A percentile compares a stretch with the other conserved stretches of the same genome.
These are phyloP conservation scores for Tinamus guttatus DNA, from an alignment of 2,113 vertebrate species.

Conservation along the genomic window DNA sequence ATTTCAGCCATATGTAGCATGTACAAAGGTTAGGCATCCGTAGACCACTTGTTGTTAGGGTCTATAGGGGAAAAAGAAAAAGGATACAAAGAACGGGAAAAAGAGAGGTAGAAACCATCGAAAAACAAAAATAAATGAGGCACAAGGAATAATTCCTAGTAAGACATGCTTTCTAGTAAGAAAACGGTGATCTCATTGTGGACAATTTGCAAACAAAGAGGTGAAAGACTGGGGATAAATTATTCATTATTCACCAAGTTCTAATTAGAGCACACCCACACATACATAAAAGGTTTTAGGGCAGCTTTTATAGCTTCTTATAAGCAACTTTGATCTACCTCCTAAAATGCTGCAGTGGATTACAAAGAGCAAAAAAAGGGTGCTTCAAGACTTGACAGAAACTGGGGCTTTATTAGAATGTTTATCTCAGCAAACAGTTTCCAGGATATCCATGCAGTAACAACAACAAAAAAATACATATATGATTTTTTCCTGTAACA, in stretches of 20 bases:
- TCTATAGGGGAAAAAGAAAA: neutral
- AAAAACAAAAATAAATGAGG: neutral
- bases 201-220: neutral
- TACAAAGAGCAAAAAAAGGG: neutral
- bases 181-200: neutral
- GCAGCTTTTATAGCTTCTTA: neutral
- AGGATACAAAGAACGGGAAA: neutral
- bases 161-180: neutral
- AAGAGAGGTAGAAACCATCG: neutral
- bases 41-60: accelerated
- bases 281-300: neutral
- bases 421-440: neutral
- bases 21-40: neutral
- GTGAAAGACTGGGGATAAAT: neutral
- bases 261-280: slow-evolving; percentile 1
- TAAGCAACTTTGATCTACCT: neutral
- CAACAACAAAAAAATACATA: neutral
- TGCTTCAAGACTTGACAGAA: neutral
- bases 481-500: accelerated
- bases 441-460: neutral
- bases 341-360: neutral
- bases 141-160: neutral
- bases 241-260: neutral
- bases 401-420: neutral
- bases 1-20: neutral